phyloP scores from a whole-genome alignment of 2,888 invertebrate genomes.

The Hydrotaea diabolus region DNA sequence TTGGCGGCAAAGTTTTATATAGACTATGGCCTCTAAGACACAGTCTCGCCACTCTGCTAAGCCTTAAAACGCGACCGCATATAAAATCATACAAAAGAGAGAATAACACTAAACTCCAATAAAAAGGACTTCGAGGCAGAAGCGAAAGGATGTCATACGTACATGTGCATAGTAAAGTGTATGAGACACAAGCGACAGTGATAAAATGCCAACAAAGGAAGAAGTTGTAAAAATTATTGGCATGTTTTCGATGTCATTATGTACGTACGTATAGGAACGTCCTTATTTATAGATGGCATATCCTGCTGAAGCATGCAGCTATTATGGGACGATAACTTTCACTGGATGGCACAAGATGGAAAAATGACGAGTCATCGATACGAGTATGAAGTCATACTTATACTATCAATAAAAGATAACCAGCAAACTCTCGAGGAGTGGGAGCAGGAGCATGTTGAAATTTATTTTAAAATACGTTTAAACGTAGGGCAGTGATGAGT shows the following conservation, averaged over 20 bases:
- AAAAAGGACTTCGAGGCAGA: neutral
- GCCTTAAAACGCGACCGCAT: constrained; percentile 64
- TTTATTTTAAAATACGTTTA: constrained; percentile 7
- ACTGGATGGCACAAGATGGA: constrained; percentile 32
- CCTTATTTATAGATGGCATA: neutral
- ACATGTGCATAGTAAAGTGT: constrained; percentile 27
- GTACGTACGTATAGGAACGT: neutral
- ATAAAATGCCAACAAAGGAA: constrained; percentile 48
- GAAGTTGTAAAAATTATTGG: constrained; percentile 65
- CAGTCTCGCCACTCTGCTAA: constrained; percentile 65
- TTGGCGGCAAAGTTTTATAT: constrained; percentile 64
- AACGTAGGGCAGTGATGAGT: neutral
- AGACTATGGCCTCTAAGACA: constrained; percentile 51
- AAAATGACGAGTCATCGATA: constrained; percentile 56
- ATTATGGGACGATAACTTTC: constrained; percentile 55
- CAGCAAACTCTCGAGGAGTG: too few species aligned
- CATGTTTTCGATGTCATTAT: constrained; percentile 61
- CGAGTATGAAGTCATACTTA: constrained; percentile 38
- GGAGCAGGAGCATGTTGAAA: neutral
- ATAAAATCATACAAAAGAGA: constrained; percentile 18
- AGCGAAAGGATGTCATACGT: constrained; percentile 25
- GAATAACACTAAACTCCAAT: neutral
- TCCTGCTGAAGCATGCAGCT: neutral
- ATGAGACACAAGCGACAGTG: constrained; percentile 39
- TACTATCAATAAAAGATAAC: neutral